Conservation (phyloP, 2,888 invertebrate species). For the Syritta pipiens region DNA sequence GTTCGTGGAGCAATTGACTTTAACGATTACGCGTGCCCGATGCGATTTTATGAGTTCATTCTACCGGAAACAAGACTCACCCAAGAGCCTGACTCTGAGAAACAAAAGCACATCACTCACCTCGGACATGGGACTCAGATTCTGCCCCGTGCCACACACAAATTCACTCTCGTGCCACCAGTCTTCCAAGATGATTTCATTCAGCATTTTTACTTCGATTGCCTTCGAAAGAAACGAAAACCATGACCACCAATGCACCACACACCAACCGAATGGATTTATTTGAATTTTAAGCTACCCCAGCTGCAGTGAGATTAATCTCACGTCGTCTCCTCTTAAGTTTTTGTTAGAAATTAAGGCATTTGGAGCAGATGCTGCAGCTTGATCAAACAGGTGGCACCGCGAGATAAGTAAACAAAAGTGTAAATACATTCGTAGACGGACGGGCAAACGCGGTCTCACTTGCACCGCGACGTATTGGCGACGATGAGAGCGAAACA, state of each 20-base stretch:
- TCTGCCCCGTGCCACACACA: background rate
- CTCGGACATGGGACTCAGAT: background rate
- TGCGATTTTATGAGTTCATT: slow-evolving; percentile 10
- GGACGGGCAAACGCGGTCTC: no score
- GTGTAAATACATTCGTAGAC: slow-evolving; percentile 5
- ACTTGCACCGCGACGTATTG: no score
- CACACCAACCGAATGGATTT: no score
- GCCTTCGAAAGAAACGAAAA: no score
- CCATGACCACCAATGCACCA: no score
- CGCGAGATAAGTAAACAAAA: slow-evolving; percentile 44
- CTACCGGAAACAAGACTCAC: slow-evolving; percentile 23
- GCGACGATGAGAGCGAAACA: slow-evolving; percentile 25
- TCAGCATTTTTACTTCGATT: slow-evolving; percentile 23
- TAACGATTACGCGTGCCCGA: background rate
- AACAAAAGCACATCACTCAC: slow-evolving; percentile 1
- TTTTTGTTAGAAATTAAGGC: no score
- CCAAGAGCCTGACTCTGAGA: slow-evolving; percentile 4
- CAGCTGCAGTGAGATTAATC: background rate
- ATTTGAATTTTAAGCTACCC: background rate
- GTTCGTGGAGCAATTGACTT: no score
- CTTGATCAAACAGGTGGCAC: slow-evolving; percentile 25
- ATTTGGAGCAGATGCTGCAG: no score
- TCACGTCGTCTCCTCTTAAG: no score
- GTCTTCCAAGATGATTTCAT: slow-evolving; percentile 6
- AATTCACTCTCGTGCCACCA: slow-evolving; percentile 15